Percentiles rank a stretch among this genome's conserved stretches.
Evolutionary conservation across 2,113 vertebrate species (phyloP).

Genomic region (Nesogale talazaci): DNA sequence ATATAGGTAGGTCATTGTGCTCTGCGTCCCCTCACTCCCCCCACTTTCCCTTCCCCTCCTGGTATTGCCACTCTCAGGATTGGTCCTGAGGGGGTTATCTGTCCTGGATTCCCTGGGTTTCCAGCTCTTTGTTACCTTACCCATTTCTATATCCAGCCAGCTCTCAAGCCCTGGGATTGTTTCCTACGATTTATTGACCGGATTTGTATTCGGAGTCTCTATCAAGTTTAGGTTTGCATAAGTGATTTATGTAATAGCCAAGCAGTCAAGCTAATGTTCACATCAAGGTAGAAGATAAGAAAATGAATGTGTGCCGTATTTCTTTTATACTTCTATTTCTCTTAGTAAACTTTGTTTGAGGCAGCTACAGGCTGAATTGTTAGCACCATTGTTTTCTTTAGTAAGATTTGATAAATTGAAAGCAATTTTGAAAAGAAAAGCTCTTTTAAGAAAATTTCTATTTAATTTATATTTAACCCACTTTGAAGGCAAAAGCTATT

Average conservation of each 20-base stretch:
- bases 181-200: neutral
- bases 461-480: neutral
- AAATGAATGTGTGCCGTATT: neutral
- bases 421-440: slow-evolving; percentile 25
- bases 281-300: neutral
- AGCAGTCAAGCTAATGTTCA: neutral
- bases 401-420: neutral
- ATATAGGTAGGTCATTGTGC: too few relatives aligned
- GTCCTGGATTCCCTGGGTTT: too few relatives aligned
- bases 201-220: neutral
- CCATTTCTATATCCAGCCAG: neutral
- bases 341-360: neutral
- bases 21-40: too few relatives aligned
- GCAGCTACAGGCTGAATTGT: neutral
- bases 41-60: too few relatives aligned
- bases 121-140: neutral
- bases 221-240: neutral
- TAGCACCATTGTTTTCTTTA: neutral
- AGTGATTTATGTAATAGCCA: neutral
- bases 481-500: neutral
- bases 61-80: too few relatives aligned
- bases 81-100: too few relatives aligned
- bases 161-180: neutral
- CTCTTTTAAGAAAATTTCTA: too few relatives aligned
- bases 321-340: neutral